Conservation (phyloP, 2,888 invertebrate species). For the Vanessa cardui region DNA sequence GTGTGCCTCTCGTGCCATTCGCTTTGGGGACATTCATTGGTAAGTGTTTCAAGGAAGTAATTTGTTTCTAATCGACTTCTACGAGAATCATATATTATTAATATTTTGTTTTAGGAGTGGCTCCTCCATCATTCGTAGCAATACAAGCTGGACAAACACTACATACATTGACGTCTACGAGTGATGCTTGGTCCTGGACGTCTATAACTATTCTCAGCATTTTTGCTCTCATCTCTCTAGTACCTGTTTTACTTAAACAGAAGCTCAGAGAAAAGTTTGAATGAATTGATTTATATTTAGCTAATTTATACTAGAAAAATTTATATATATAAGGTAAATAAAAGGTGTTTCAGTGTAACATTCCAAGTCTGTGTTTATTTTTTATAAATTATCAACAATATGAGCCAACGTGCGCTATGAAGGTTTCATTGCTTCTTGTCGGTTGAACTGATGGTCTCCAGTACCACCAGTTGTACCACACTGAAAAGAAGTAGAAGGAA, state of each 20-base stretch:
- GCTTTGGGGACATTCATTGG: constrained; percentile 97
- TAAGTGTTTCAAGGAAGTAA: constrained; percentile 58
- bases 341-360: constrained; percentile 58
- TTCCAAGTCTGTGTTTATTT: constrained; percentile 52
- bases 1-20: constrained; percentile 96
- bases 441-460: constrained; percentile 87
- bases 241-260: constrained; percentile 94
- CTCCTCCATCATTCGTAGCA: constrained; percentile 98
- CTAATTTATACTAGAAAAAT: constrained; percentile 58
- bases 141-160: constrained; percentile 99
- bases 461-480: constrained; percentile 93
- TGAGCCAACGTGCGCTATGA: constrained; percentile 87
- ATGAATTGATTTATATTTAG: constrained; percentile 72
- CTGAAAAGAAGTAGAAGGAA: constrained; percentile 83
- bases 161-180: constrained; percentile 94
- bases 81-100: background rate
- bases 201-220: constrained; percentile 90
- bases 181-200: constrained; percentile 93
- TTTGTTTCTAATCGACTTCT: background rate
- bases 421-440: constrained; percentile 82
- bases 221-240: constrained; percentile 91
- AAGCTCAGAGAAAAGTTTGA: constrained; percentile 90
- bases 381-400: constrained; percentile 81
- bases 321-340: constrained; percentile 46
- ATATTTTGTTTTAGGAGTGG: constrained; percentile 87